Conservation (phyloP, 2,797 vertebrate genomes). For the Sebastes melanostomus region DNA sequence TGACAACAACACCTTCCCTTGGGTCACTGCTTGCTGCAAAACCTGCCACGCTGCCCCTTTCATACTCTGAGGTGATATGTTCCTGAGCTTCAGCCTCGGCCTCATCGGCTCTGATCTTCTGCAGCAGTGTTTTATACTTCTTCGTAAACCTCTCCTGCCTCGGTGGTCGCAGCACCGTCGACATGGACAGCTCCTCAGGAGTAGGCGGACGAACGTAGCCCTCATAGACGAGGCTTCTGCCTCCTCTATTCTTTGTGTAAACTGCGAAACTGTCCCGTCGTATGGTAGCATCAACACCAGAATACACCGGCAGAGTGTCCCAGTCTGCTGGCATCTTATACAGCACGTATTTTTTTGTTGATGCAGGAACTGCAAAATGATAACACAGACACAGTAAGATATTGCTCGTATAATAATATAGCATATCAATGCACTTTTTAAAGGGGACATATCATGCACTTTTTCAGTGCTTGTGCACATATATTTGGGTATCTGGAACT, state of each 20-base stretch:
- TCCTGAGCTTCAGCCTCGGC: neutral
- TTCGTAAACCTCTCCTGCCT: accelerated
- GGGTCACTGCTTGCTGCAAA: neutral
- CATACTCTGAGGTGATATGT: neutral
- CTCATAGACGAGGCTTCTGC: neutral
- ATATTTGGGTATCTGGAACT: neutral
- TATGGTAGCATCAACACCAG: accelerated
- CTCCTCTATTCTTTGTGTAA: accelerated
- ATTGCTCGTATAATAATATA: neutral
- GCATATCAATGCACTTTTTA: neutral
- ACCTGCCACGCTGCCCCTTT: neutral
- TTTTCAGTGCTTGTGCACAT: neutral
- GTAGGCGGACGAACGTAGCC: neutral
- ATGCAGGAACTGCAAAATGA: neutral
- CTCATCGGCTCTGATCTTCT: neutral
- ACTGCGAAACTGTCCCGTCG: neutral
- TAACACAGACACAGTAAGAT: neutral
- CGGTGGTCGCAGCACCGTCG: neutral
- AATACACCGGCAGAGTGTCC: neutral
- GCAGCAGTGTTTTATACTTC: neutral
- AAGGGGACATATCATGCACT: neutral
- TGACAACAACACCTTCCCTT: neutral
- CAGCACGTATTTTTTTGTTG: neutral
- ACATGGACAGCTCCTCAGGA: accelerated
- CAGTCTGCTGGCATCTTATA: neutral